Conservation (phyloP, 2,888 invertebrate genomes). For the Megalurothrips usitatus region DNA sequence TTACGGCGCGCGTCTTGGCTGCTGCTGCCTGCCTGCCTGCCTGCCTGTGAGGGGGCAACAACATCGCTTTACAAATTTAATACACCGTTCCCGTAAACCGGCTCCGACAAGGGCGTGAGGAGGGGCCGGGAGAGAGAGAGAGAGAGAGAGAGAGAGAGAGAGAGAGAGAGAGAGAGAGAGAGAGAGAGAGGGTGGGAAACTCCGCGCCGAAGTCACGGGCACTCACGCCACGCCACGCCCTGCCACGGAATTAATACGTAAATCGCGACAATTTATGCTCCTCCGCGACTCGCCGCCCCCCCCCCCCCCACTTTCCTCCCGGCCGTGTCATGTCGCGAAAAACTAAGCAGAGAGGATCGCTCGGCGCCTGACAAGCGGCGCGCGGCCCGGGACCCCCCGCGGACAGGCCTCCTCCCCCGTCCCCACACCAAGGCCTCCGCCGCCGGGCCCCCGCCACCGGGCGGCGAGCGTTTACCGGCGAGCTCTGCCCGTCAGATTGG, state of each 20-base stretch:
- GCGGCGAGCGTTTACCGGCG: background rate
- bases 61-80: conserved; percentile 24
- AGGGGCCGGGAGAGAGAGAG: background rate
- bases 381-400: background rate
- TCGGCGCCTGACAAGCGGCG: background rate
- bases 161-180: no score
- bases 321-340: background rate
- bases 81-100: conserved; percentile 20
- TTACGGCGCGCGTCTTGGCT: background rate
- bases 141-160: background rate
- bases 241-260: conserved; percentile 10
- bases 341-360: background rate
- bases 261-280: conserved; percentile 24
- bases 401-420: background rate
- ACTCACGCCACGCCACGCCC: background rate
- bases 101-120: background rate
- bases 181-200: no score
- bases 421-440: no score
- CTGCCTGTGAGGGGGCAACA: background rate
- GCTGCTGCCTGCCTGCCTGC: background rate
- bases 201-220: background rate
- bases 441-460: no score
- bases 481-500: background rate
- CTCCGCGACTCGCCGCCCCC: conserved; percentile 1
- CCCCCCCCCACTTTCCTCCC: background rate